Percentiles rank a stretch among this genome's conserved stretches.
These are phyloP conservation scores for Siphlonurus alternatus DNA, from an alignment of 2,888 invertebrate species.

Conservation along the genomic window DNA sequence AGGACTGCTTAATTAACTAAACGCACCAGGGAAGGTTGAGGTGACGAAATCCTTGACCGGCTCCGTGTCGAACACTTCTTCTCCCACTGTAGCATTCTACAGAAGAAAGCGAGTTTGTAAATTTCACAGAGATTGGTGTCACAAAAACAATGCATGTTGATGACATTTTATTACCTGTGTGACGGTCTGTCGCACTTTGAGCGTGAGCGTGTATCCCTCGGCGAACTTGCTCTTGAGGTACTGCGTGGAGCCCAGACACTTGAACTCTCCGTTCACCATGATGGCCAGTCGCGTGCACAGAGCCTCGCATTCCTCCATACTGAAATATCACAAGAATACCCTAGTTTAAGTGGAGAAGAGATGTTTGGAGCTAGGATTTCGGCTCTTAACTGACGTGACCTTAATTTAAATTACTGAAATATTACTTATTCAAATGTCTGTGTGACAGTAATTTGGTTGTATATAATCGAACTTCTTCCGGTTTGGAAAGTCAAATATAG, in stretches of 20 bases:
- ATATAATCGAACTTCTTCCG: no score
- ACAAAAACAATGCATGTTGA: no score
- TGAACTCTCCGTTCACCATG: conserved; percentile 64
- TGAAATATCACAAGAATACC: no score
- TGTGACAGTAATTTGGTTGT: no score
- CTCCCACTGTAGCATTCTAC: neutral
- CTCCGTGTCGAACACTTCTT: neutral
- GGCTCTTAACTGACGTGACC: no score
- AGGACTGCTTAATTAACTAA: no score
- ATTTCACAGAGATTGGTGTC: no score
- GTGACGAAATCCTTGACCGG: neutral
- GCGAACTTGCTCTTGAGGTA: conserved; percentile 62
- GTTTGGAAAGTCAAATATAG: no score
- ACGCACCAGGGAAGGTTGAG: neutral
- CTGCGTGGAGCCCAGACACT: conserved; percentile 56
- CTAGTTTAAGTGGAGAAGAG: no score
- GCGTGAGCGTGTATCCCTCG: conserved; percentile 39
- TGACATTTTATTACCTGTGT: conserved; percentile 19
- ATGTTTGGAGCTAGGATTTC: no score
- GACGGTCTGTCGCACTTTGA: conserved; percentile 29
- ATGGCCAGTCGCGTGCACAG: conserved; percentile 63
- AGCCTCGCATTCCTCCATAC: conserved; percentile 76
- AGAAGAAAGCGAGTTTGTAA: neutral
- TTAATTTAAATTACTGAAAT: no score
- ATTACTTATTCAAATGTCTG: no score